phyloP scores from a whole-genome alignment of 2,888 invertebrate genomes.

The Tenthredo distinguenda region DNA sequence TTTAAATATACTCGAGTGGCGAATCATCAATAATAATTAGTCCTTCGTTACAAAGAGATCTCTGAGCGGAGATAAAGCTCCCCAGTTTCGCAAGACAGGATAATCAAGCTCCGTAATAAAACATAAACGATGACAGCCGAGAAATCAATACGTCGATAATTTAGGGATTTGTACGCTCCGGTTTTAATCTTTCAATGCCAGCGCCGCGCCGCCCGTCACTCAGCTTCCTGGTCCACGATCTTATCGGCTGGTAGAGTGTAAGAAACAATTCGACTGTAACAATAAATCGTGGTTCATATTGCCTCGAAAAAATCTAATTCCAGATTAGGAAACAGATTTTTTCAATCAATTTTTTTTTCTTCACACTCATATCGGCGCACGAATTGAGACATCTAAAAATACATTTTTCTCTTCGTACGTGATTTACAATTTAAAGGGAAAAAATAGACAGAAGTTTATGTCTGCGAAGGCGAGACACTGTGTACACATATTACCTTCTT shows the following conservation, averaged over 20 bases:
- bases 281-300: neutral
- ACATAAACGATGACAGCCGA: slow-evolving; percentile 38
- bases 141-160: slow-evolving; percentile 41
- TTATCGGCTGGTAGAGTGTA: neutral
- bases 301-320: slow-evolving; percentile 7
- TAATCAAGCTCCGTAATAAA: slow-evolving; percentile 11
- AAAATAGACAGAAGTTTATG: neutral
- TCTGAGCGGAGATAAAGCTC: neutral
- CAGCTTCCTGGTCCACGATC: slow-evolving; percentile 46
- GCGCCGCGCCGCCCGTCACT: neutral
- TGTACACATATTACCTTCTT: slow-evolving; percentile 34
- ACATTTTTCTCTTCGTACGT: neutral
- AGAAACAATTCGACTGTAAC: slow-evolving; percentile 7
- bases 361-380: neutral
- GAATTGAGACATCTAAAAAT: slow-evolving; percentile 1
- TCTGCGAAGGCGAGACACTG: slow-evolving; percentile 18
- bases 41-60: slow-evolving; percentile 6
- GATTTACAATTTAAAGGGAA: neutral
- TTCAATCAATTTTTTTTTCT: neutral
- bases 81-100: neutral
- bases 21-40: slow-evolving; percentile 20
- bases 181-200: slow-evolving; percentile 46
- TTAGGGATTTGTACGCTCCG: slow-evolving; percentile 42
- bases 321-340: neutral
- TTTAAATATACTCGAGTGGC: neutral